phyloP scores from a whole-genome alignment of 1,140 invertebrate genomes.

The Sitobion miscanthi region DNA sequence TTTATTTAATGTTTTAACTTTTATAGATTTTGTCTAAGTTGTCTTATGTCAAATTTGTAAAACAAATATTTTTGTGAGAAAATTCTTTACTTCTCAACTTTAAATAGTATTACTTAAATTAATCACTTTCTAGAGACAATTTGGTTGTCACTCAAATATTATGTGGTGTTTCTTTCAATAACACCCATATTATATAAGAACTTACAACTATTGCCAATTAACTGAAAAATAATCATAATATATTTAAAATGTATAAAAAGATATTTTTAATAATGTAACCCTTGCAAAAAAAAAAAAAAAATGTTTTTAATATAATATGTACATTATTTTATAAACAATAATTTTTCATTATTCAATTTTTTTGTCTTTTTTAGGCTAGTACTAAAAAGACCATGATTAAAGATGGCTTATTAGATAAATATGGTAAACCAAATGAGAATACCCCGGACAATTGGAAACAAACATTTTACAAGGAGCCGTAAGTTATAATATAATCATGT shows the following conservation, averaged over 20 bases:
- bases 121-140: no score
- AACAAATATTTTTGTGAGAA: no score
- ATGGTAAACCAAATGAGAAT: slow-evolving; percentile 96
- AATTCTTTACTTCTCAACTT: no score
- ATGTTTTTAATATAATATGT: neutral
- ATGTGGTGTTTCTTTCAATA: no score
- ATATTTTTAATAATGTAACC: neutral
- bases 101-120: no score
- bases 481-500: neutral
- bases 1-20: neutral
- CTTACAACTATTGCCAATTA: neutral
- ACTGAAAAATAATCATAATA: neutral
- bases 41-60: neutral
- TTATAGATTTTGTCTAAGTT: neutral
- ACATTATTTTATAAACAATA: neutral
- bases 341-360: neutral
- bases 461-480: slow-evolving; percentile 11
- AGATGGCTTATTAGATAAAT: slow-evolving; percentile 91
- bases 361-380: slow-evolving; percentile 68
- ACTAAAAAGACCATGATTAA: slow-evolving; percentile 92
- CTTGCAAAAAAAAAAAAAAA: neutral
- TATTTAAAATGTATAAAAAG: neutral
- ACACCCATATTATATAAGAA: no score
- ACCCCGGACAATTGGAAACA: slow-evolving; percentile 76
- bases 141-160: no score